phyloP scores from a whole-genome alignment of 2,797 vertebrate species.

The Eurystomus glaucurus region DNA sequence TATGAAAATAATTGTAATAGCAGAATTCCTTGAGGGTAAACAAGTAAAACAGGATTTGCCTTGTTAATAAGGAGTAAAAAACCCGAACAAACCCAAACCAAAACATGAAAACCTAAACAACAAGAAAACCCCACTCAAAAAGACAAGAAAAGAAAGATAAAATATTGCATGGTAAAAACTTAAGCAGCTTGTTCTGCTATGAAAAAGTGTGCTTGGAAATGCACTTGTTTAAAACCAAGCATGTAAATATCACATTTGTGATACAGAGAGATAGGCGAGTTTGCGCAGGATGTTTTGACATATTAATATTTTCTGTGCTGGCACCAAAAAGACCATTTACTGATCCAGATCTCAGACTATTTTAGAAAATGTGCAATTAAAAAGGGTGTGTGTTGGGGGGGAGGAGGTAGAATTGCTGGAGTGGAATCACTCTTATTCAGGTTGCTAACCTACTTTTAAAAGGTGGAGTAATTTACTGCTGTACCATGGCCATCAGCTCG shows the following conservation, averaged over 20 bases:
- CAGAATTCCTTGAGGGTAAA: slow-evolving; percentile 37
- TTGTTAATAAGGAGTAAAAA: slow-evolving; percentile 18
- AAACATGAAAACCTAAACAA: neutral
- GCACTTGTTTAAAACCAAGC: neutral
- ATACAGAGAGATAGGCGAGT: neutral
- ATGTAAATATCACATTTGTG: neutral
- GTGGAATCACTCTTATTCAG: neutral
- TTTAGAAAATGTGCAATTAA: slow-evolving; percentile 42
- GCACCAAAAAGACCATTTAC: neutral
- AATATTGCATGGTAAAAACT: neutral
- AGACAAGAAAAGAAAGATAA: neutral
- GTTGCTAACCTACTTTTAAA: neutral
- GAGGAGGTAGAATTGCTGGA: neutral
- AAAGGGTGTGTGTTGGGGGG: neutral
- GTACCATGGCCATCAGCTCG: neutral
- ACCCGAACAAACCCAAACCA: neutral
- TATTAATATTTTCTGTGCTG: neutral
- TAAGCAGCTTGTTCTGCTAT: neutral
- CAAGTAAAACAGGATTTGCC: slow-evolving; percentile 31
- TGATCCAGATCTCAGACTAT: slow-evolving; percentile 4
- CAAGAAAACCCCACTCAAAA: neutral
- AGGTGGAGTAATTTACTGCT: neutral
- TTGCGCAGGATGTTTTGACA: neutral
- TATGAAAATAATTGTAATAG: slow-evolving; percentile 35
- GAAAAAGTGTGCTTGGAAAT: neutral